Evolutionary conservation across 1,140 invertebrate genomes (phyloP).

Genomic region (Eumaeus atala): DNA sequence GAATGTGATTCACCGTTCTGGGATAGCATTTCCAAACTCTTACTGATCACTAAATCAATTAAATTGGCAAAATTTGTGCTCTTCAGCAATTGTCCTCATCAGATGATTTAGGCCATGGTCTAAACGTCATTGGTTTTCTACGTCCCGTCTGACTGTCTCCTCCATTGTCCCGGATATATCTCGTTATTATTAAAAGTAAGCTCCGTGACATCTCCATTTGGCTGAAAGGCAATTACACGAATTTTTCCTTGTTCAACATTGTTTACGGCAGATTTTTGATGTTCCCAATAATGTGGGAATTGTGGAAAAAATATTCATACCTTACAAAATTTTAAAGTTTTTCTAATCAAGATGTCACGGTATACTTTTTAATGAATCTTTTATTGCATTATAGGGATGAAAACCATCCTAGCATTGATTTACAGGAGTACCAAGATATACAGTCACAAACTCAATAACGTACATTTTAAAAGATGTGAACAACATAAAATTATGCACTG

Average conservation of each 20-base stretch:
- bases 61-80: too few species aligned
- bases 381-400: too few species aligned
- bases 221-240: slow-evolving; percentile 53
- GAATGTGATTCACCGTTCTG: slow-evolving; percentile 3
- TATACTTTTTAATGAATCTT: too few species aligned
- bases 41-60: too few species aligned
- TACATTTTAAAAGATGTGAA: too few species aligned
- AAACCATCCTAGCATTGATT: too few species aligned
- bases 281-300: slow-evolving; percentile 32
- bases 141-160: slow-evolving; percentile 64
- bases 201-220: slow-evolving; percentile 42
- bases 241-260: slow-evolving; percentile 31
- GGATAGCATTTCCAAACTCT: slow-evolving; percentile 7
- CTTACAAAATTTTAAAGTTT: neutral
- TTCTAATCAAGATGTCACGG: too few species aligned
- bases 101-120: too few species aligned
- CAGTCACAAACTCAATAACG: too few species aligned
- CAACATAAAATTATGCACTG: too few species aligned
- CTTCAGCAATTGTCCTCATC: too few species aligned
- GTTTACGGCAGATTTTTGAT: slow-evolving; percentile 18
- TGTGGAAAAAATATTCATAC: neutral
- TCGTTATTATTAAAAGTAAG: slow-evolving; percentile 63
- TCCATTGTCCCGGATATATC: slow-evolving; percentile 53
- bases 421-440: too few species aligned
- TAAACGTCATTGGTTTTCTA: slow-evolving; percentile 60